Evolutionary conservation across 2,888 invertebrate species (phyloP).

Genomic region (Microdon myrmicae): DNA sequence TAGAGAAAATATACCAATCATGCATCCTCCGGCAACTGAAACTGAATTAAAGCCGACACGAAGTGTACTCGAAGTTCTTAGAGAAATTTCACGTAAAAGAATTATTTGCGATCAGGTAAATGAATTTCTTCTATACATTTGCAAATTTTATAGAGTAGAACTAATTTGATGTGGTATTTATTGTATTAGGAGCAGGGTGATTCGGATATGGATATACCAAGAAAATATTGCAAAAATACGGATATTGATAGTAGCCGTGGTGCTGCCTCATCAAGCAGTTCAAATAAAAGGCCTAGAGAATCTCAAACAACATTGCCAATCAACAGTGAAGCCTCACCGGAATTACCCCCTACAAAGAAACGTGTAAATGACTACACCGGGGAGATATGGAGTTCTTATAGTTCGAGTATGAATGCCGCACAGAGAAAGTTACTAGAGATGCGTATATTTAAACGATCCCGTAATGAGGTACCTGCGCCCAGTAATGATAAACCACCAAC

Average conservation of each 20-base stretch:
- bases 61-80: slow-evolving; percentile 70
- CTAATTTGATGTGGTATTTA: no score
- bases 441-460: no score
- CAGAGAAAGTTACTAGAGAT: slow-evolving; percentile 53
- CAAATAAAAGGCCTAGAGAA: slow-evolving; percentile 61
- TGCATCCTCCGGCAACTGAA: slow-evolving; percentile 62
- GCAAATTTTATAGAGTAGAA: slow-evolving; percentile 56
- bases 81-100: slow-evolving; percentile 71
- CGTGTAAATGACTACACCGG: slow-evolving; percentile 62
- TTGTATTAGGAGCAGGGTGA: no score
- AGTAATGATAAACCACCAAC: no score
- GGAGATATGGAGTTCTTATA: slow-evolving; percentile 64
- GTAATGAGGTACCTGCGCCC: no score
- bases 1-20: slow-evolving; percentile 62
- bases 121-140: background rate
- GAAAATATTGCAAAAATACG: slow-evolving; percentile 62
- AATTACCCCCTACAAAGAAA: slow-evolving; percentile 60
- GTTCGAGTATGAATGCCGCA: slow-evolving; percentile 62
- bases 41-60: slow-evolving; percentile 66
- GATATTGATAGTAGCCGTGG: slow-evolving; percentile 36
- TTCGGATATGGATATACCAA: no score
- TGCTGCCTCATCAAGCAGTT: slow-evolving; percentile 14
- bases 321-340: slow-evolving; percentile 57
- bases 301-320: background rate
- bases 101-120: slow-evolving; percentile 67